Evolutionary conservation across 2,113 vertebrate species (phyloP).

Genomic region (Corvus hawaiiensis): DNA sequence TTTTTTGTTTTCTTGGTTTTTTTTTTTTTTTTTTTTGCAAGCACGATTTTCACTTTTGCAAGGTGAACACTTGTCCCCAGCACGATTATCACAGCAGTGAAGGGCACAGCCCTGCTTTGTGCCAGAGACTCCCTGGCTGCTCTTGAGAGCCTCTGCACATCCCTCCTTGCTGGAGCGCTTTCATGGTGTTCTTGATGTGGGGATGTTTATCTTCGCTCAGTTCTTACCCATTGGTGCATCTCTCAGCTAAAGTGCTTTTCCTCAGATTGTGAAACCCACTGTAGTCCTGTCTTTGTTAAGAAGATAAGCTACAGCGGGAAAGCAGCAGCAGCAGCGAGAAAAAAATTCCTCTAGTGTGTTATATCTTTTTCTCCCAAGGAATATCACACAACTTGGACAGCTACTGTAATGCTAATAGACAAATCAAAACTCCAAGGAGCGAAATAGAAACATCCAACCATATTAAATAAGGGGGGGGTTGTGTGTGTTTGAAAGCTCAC

Average conservation of each 20-base stretch:
- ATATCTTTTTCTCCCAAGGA: conserved; percentile 32
- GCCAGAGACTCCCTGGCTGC: background rate
- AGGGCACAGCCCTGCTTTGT: conserved; percentile 1
- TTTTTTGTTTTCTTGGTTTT: background rate
- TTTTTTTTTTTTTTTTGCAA: background rate
- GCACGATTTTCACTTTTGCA: background rate
- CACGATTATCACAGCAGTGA: background rate
- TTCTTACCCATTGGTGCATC: background rate
- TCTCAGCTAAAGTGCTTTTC: conserved; percentile 47
- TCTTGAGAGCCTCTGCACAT: background rate
- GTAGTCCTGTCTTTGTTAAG: conserved; percentile 45
- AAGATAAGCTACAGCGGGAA: conserved; percentile 47
- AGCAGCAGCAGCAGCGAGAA: background rate
- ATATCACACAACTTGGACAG: conserved; percentile 26
- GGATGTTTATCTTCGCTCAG: conserved; percentile 46
- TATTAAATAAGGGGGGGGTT: background rate
- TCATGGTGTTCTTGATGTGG: conserved; percentile 28
- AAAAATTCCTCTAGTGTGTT: background rate
- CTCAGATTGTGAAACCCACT: conserved; percentile 26
- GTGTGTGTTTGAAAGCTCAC: conserved; percentile 14
- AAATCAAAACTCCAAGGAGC: conserved; percentile 28
- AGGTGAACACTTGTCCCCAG: background rate
- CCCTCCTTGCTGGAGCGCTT: background rate
- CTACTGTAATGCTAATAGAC: conserved; percentile 52
- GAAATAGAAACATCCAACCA: conserved; percentile 48